Conservation (phyloP, 1,140 invertebrate species). For the Plutomurus gul region DNA sequence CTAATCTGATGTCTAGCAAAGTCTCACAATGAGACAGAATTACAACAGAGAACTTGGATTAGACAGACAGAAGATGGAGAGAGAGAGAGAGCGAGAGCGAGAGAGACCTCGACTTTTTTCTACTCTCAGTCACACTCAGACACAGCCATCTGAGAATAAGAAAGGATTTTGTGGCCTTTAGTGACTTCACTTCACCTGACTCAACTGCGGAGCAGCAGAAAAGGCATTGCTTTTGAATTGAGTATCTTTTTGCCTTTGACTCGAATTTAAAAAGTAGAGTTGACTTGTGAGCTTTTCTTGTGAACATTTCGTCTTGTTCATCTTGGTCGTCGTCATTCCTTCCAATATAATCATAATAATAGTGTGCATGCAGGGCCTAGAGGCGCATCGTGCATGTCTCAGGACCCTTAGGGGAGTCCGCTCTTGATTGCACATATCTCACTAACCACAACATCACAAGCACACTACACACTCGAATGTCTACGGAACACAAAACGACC, state of each 20-base stretch:
- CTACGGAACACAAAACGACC: too few species aligned
- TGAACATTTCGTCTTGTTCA: neutral
- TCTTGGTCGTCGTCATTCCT: neutral
- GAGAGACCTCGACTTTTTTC: neutral
- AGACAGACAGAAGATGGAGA: too few species aligned
- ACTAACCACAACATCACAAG: constrained; percentile 42
- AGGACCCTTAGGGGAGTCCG: constrained; percentile 48
- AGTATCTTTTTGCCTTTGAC: too few species aligned
- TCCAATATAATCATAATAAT: constrained; percentile 34
- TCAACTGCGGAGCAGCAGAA: neutral
- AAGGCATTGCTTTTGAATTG: neutral
- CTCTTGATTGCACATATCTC: constrained; percentile 50
- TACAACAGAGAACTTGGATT: too few species aligned
- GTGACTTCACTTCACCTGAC: neutral
- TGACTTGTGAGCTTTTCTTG: too few species aligned
- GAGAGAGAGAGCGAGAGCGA: too few species aligned
- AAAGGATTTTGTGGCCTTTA: neutral
- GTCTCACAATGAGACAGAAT: too few species aligned
- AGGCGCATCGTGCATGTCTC: constrained; percentile 49
- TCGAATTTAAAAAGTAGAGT: too few species aligned
- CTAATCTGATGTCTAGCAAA: too few species aligned
- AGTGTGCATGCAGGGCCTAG: constrained; percentile 45
- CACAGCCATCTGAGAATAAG: neutral
- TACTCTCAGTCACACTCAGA: too few species aligned
- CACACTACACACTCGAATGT: neutral